Conservation (phyloP, 2,797 vertebrate species). For the Arctocebus calabarensis region DNA sequence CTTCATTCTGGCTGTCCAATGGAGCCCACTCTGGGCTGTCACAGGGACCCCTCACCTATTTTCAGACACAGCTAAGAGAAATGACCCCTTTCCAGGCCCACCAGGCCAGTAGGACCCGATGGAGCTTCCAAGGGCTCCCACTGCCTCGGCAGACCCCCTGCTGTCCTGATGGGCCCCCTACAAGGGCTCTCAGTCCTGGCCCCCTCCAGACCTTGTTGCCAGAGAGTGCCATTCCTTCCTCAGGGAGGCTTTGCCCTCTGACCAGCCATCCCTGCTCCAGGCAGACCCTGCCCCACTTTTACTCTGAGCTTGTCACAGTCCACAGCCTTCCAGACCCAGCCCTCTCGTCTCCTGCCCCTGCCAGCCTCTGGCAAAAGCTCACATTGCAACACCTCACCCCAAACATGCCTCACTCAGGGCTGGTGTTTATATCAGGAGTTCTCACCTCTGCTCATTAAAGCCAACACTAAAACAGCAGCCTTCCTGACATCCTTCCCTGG, state of each 20-base stretch:
- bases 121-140: neutral
- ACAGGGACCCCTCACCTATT: neutral
- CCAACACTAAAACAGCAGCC: neutral
- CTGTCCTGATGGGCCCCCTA: neutral
- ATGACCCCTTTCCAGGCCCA: neutral
- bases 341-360: neutral
- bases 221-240: neutral
- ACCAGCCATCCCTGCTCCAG: neutral
- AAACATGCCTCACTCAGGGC: neutral
- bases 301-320: neutral
- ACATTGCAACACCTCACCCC: neutral
- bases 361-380: neutral
- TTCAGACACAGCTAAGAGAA: neutral
- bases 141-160: neutral
- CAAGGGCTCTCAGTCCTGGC: neutral
- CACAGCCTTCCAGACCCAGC: neutral
- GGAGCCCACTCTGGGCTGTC: neutral
- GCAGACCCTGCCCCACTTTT: neutral
- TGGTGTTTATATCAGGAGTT: neutral
- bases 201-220: neutral
- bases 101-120: neutral
- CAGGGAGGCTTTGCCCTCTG: fast-evolving
- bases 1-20: neutral
- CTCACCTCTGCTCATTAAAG: constrained; percentile 39
- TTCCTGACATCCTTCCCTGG: neutral